Evolutionary conservation across 2,113 vertebrate species (phyloP), one percentile per base, ranked within the genome.

Genomic region (Laterallus jamaicensis): DNA sequence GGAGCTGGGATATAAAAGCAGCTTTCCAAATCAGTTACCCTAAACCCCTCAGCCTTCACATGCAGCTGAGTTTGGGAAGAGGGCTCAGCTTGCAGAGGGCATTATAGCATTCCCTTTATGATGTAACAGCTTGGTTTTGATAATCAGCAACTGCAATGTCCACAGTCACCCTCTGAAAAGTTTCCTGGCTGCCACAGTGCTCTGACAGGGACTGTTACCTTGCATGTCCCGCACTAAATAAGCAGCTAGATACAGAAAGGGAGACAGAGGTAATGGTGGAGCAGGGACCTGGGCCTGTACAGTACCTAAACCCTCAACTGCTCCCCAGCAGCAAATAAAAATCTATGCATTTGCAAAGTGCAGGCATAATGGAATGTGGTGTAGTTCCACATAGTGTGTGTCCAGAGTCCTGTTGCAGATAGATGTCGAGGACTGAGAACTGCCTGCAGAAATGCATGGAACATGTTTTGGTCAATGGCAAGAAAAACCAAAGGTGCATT

Each of bases 311-410:
- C 9, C 39, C n/a, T 83, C 76, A 75, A 6, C 35, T 66, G 39
- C 35, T 78, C 69, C 52, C 58, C 90, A 83, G 35, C 42, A 92
- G 80, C 77, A 95, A 92, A 71, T 78, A 79, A 76, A 88, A 79
- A 88, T 24, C n/a, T 82, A 63, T 55, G 39, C 64, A 78, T 74
- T 83, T 75, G 68, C 63, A 78, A 85, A 94, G 71, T 60, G 70
- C 59, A 78, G 79, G 42, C 58, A 86, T 20, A 86, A 26, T 11
- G 21, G 55, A 77, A 11, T 8, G 71, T 84, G 79, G 49, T 54
- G 29, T 2, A 71, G 35, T 26, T 83, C 37, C 80, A 88, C 68
- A n/a, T 1, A 39, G 60, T 60, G 42, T 60, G 42, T 19, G 15
- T 67, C 74, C 32, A 52, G 35, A 75, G 29, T 63, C 26, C 69